phyloP scores from a whole-genome alignment of 2,113 vertebrate species.

The Sula dactylatra region DNA sequence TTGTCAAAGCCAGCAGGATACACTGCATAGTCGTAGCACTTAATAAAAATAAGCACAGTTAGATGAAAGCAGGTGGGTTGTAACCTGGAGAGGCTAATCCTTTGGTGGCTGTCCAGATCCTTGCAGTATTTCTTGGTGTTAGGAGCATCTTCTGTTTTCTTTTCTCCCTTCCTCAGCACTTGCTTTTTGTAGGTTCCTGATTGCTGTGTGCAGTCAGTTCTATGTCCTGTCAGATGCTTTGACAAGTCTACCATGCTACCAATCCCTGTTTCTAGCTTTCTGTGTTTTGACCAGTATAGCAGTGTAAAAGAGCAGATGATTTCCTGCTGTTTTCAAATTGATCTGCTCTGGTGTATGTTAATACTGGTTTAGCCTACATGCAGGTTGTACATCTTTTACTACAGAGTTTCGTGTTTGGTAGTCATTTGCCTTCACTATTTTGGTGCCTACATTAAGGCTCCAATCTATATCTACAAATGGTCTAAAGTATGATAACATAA shows the following conservation, averaged over 20 bases:
- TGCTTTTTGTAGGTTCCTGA: neutral
- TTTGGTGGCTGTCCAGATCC: neutral
- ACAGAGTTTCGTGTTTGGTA: neutral
- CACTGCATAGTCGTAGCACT: neutral
- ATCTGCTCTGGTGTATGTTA: neutral
- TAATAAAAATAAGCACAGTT: neutral
- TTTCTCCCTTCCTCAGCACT: neutral
- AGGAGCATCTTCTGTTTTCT: neutral
- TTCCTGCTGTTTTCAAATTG: neutral
- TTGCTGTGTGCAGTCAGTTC: neutral
- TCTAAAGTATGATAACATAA: neutral
- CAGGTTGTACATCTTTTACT: neutral
- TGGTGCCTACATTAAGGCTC: neutral
- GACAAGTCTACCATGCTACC: accelerated
- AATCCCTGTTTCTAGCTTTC: neutral
- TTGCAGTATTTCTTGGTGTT: neutral
- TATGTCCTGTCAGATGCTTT: neutral
- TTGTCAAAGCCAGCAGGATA: neutral
- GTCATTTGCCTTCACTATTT: neutral
- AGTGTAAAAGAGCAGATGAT: neutral
- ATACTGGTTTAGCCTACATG: neutral
- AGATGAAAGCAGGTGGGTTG: accelerated
- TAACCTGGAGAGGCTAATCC: neutral
- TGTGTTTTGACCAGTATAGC: neutral
- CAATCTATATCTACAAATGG: neutral